A percentile compares a stretch with the other conserved stretches of the same genome.
Evolutionary conservation across 2,888 invertebrate species (phyloP).

Genomic region (Branchipolynoe longqiensis): DNA sequence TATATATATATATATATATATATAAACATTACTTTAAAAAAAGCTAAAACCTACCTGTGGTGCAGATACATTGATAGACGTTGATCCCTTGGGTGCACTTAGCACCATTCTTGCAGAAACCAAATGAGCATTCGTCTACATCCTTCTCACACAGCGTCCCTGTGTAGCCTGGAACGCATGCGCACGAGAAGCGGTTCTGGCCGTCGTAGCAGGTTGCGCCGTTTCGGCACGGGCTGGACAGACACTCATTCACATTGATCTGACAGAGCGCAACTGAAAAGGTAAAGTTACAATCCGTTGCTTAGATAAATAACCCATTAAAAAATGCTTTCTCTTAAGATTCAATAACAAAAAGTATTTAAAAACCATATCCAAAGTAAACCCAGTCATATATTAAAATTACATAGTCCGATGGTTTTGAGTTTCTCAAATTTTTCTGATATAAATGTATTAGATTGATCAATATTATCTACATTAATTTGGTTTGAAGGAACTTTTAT

Average conservation of each 20-base stretch:
- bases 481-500: too few species aligned
- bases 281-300: not conserved
- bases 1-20: constrained; percentile 3
- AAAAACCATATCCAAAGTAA: not conserved
- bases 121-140: constrained; percentile 71
- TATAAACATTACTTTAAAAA: not conserved
- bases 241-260: constrained; percentile 72
- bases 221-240: constrained; percentile 94
- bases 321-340: not conserved
- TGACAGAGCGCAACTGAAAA: constrained; percentile 2
- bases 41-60: constrained; percentile 69
- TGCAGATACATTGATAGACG: constrained; percentile 72
- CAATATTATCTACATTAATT: too few species aligned
- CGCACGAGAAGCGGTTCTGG: constrained; percentile 70
- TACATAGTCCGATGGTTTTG: too few species aligned
- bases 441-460: too few species aligned
- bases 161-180: constrained; percentile 66
- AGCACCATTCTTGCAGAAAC: constrained; percentile 74
- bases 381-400: too few species aligned
- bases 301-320: not conserved
- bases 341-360: not conserved
- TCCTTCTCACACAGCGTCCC: constrained; percentile 71
- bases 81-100: constrained; percentile 54
- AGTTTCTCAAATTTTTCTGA: too few species aligned
- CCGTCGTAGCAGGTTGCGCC: constrained; percentile 84